Base-by-base conservation (phyloP, 2,888 invertebrate species). In the Blastobasis lacticolella region DNA sequence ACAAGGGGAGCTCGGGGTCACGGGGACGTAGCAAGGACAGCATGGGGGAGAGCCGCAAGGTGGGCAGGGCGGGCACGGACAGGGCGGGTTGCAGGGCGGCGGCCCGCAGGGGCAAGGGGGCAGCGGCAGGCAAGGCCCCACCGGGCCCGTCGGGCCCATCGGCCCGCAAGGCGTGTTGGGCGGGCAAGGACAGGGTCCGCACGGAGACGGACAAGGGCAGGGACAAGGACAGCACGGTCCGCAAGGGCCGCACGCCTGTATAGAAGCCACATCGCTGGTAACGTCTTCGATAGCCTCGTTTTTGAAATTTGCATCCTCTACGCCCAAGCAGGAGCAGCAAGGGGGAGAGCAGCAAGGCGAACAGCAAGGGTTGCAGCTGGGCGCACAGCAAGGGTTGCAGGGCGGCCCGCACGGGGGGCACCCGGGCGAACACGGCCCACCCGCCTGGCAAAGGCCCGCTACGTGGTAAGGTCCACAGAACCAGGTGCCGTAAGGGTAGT, bases 401-500 rank as follows among this genome's bases (percentile, higher is more conserved):
- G 37, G 10, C 4, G 50, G 50, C 4, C 51, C 51, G 9, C 46
- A 41, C 10, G 51, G 51, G 46, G 46, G 9, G 43, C 53, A 40
- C 57, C 55, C 8, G 57, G 52, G n/a, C 4, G 36, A 44, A 6
- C 37, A 58, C 52, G 45, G 36, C 8, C 36, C 41, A 1, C 68
- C 63, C 0, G 78, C 75, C 6, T 55, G 48, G 53, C 81, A 80
- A 3, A 67, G 68, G 4, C 78, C 80, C 0, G 64, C 42, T 0
- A 80, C 78, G 52, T 83, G 82, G 57, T 83, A 83, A 0, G 84
- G 83, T 0, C 84, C 83, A 47, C 83, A 82, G 59, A 81, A 82
- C 84, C 84, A 84, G 45, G 67, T 73, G 3, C 83, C 84, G 49
- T 84, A 84, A 0, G 83, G 83, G 48, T 84, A 84, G 57, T 84